Conservation (phyloP, 2,797 vertebrate genomes). For the Glyptemys insculpta region DNA sequence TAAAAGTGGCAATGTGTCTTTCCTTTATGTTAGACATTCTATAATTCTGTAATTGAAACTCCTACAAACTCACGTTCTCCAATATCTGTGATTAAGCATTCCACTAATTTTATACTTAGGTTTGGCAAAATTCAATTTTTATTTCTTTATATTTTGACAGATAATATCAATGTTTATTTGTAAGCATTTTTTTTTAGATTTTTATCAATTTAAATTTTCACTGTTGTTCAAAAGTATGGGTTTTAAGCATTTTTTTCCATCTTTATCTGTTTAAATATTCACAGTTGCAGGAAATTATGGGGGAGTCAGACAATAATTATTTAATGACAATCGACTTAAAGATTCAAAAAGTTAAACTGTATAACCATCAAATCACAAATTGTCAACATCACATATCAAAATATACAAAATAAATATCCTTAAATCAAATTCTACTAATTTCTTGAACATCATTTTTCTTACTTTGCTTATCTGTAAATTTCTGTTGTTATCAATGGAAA, state of each 20-base stretch:
- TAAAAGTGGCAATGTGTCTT: neutral
- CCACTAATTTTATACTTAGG: neutral
- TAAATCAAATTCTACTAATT: neutral
- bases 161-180: neutral
- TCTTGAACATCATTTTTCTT: neutral
- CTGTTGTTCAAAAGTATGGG: neutral
- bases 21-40: neutral
- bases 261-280: neutral
- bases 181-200: neutral
- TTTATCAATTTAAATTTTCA: neutral
- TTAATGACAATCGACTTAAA: neutral
- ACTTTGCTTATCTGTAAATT: neutral
- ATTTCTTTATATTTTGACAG: neutral
- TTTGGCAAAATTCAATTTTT: neutral
- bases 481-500: neutral
- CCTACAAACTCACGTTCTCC: neutral
- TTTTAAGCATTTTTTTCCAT: neutral
- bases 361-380: neutral
- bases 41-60: neutral
- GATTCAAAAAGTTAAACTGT: neutral
- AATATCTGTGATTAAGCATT: neutral
- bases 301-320: neutral
- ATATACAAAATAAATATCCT: neutral
- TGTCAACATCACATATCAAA: neutral
- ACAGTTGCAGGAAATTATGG: neutral